Conservation (phyloP, 35 echinoderm and acorn worm genomes). For the Acanthaster planci region DNA sequence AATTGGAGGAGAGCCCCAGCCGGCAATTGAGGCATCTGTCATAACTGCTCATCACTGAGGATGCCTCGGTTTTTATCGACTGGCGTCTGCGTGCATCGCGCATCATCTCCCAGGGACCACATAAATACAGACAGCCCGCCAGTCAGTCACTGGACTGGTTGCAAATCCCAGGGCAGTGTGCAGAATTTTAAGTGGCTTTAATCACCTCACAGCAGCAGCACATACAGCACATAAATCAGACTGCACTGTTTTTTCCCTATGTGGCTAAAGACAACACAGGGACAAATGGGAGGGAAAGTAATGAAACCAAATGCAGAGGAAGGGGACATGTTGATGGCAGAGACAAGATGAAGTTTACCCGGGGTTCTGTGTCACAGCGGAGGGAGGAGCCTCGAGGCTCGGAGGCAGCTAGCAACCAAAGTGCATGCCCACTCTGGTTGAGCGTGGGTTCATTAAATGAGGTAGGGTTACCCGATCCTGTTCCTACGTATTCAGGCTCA, state of each 20-base stretch:
- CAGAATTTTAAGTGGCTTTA: neutral
- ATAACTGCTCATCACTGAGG: neutral
- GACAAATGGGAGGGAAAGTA: neutral
- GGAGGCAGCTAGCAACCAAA: neutral
- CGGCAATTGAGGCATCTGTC: conserved; percentile 24
- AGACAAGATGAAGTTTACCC: neutral
- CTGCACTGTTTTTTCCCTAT: too few species aligned
- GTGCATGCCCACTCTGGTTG: neutral
- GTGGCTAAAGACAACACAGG: too few species aligned
- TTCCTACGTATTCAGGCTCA: conserved; percentile 13
- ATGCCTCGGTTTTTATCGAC: conserved; percentile 12
- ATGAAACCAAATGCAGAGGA: neutral
- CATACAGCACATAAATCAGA: too few species aligned
- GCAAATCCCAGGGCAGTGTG: conserved; percentile 1
- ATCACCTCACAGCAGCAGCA: neutral
- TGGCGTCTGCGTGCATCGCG: neutral
- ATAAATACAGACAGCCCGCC: neutral
- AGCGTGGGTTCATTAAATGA: conserved; percentile 21
- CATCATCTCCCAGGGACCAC: conserved; percentile 7
- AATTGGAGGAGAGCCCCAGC: neutral
- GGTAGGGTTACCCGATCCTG: neutral
- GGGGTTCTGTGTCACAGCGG: neutral
- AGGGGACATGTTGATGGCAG: neutral
- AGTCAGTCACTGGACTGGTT: neutral
- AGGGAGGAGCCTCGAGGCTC: neutral